phyloP scores from a whole-genome alignment of 1,140 invertebrate genomes.

The Anthonomus grandis region DNA sequence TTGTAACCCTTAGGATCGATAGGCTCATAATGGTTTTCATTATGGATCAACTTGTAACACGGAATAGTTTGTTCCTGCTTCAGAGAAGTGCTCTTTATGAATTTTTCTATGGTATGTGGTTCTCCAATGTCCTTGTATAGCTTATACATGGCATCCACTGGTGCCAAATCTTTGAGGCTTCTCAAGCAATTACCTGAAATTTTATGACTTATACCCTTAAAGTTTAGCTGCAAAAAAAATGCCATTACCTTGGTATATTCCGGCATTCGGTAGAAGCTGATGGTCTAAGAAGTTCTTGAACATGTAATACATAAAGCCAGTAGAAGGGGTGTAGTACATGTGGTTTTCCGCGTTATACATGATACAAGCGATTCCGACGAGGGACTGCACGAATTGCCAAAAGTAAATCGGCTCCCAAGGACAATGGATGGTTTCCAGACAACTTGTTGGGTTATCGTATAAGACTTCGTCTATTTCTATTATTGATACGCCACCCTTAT shows the following conservation, averaged over 20 bases:
- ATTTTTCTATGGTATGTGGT: slow-evolving; percentile 50
- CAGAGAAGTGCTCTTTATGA: slow-evolving; percentile 43
- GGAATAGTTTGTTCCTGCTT: slow-evolving; percentile 28
- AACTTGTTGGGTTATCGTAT: slow-evolving; percentile 48
- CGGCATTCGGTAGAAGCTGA: slow-evolving; percentile 48
- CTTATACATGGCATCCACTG: slow-evolving; percentile 51
- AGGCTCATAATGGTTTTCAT: background rate
- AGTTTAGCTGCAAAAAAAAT: no score
- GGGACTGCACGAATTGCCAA: slow-evolving; percentile 57
- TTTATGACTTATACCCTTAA: background rate
- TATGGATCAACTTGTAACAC: slow-evolving; percentile 25
- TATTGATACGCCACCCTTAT: slow-evolving; percentile 50
- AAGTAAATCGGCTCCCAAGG: slow-evolving; percentile 59
- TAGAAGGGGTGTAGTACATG: slow-evolving; percentile 4
- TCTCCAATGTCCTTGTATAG: slow-evolving; percentile 52
- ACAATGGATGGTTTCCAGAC: slow-evolving; percentile 49
- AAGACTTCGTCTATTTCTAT: slow-evolving; percentile 52
- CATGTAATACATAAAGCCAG: slow-evolving; percentile 48
- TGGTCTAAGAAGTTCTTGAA: slow-evolving; percentile 53
- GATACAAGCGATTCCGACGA: slow-evolving; percentile 52
- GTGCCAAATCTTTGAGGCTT: slow-evolving; percentile 49
- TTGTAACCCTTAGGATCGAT: slow-evolving; percentile 16
- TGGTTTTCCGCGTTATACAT: slow-evolving; percentile 39
- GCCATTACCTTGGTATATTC: slow-evolving; percentile 46
- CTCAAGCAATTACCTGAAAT: slow-evolving; percentile 46